Base-by-base conservation (phyloP, 2,113 vertebrate species). In the Thamnophis sirtalis region DNA sequence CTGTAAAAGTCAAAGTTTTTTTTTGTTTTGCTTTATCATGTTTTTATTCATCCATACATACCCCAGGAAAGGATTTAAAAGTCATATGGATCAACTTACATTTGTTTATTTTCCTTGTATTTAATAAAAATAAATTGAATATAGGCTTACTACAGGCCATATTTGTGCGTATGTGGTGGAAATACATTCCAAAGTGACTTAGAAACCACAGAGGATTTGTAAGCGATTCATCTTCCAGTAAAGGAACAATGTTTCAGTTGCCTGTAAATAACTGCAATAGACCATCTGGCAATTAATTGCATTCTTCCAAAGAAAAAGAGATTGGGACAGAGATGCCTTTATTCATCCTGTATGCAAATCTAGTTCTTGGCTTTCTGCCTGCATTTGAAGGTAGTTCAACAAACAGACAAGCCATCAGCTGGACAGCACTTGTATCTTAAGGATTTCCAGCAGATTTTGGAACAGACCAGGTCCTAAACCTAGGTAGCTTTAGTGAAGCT, bases 331-430 rank as follows among this genome's bases (percentile, higher is more conserved):
- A 55, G 91, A 21, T 87, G 5, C 92, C 51, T 73, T 43, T 73
- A 84, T 90, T 73, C 0, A 0, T 5, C 50, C 87, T 24, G 89
- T 49, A 5, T 0, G 0, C 48, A 89, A 22, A 38, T 8, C 22
- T 53, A 38, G 87, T 51, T 86, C 53, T 91, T 93, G 92, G 68
- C 86, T 93, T 88, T 13, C 63, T 92, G 55, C 26, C 93, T 88
- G 49, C 90, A 53, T 89, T 95, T 92, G 63, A 92, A 94, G 56
- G 13, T 60, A 33, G 43, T 91, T 86, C 87, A 95, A 89, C 89
- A 28, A 19, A 43, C 48, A 95, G 92, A 93, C 85, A 50, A 94
- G 26, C 56, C 17, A 0, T 85, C 87, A 80, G 60, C 58, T 92
- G 43, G 24, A 33, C 22, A 53, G 24, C n/a, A 88, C 92, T 89